Base-by-base conservation (phyloP, 2,797 vertebrate genomes). In the Meriones psammophilus region DNA sequence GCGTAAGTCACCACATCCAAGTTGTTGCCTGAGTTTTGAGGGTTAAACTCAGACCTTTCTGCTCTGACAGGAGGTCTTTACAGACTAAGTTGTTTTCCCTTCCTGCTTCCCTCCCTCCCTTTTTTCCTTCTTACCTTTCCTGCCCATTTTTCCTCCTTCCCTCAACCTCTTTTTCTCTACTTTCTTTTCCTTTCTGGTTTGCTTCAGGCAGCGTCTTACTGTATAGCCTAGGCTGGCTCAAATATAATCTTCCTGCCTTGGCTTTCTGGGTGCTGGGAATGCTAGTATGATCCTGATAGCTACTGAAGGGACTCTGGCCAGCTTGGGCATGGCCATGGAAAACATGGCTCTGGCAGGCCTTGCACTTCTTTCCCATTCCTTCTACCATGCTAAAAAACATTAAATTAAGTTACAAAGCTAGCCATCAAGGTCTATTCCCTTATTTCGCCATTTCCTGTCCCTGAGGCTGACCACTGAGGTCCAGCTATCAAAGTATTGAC, bases 261-360 rank as follows among this genome's bases (percentile, higher is more conserved):
- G 81, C 81, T 33, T 68, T 33, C 50, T 36, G 50, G 50, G 50
- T 18, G 28, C 46, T 33, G 50, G 46, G 50, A 39, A 56, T 28
- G 5, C 24, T 56, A 50, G n/a, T 39, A 14, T 56, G 50, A 71
- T 20, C 66, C 68, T 12, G 33, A 54, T 50, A 54, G 50, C 46
- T 56, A 10, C 8, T 46, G 39, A 76, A 26, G 73, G 39, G 39
- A 46, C 71, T 24, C 20, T 1, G 36, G 69, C 20, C 20, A 73
- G n/a, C 71, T 10, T 1, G 8, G 20, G 69, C 71, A 10, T 5
- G 50, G 50, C 10, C 10, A 50, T 4, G 17, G n/a, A 0, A 33
- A 39, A 7, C 3, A 24, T 5, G 36, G 71, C 36, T 74, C 22
- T 26, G 39, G 73, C 22, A 74, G 39, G 20, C 39, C 73, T 46